Conservation (phyloP, 1,140 invertebrate species). For the Heliconius himera region DNA sequence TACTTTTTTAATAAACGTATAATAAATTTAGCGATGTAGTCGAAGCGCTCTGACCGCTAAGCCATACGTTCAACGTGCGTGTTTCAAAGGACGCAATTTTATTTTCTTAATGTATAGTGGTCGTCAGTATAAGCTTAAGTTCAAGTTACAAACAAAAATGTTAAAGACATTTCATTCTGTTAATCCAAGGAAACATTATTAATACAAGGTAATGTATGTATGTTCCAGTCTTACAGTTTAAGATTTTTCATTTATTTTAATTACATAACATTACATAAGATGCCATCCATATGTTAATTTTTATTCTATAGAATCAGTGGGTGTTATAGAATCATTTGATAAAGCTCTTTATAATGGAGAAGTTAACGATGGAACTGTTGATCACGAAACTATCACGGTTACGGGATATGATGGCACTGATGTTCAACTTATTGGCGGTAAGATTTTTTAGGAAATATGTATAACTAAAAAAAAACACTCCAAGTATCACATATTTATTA, state of each 20-base stretch:
- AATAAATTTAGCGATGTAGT: no score
- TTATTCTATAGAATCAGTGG: background rate
- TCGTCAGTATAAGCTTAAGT: no score
- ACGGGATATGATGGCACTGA: slow-evolving; percentile 40
- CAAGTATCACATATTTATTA: background rate
- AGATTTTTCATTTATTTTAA: background rate
- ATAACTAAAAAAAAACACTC: background rate
- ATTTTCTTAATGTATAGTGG: no score
- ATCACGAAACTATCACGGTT: slow-evolving; percentile 55
- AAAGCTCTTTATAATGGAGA: slow-evolving; percentile 49
- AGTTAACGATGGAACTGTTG: slow-evolving; percentile 39
- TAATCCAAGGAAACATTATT: background rate
- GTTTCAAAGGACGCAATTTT: no score
- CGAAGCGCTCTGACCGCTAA: no score
- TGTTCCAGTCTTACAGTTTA: background rate
- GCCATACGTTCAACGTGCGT: no score
- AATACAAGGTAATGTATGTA: background rate
- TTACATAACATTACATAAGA: background rate
- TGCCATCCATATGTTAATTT: background rate
- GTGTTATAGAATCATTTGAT: slow-evolving; percentile 4
- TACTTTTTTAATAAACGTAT: no score
- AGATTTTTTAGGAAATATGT: slow-evolving; percentile 11
- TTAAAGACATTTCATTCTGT: background rate
- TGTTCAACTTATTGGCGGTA: slow-evolving; percentile 56
- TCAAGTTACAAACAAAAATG: background rate